Conservation (phyloP, 2,797 vertebrate species). For the Chanos chanos region DNA sequence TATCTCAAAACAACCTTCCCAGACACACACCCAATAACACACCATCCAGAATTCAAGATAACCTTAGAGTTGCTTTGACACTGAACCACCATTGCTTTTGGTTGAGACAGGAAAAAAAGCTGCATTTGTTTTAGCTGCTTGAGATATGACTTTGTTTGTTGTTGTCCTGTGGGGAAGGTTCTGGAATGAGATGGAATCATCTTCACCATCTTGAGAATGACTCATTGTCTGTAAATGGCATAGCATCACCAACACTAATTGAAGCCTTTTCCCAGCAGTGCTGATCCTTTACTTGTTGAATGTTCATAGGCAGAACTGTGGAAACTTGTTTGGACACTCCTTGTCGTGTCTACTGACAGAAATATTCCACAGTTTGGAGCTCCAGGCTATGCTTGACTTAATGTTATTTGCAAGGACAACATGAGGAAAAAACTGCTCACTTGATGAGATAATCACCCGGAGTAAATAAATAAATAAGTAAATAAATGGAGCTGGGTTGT, state of each 20-base stretch:
- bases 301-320: slow-evolving; percentile 36
- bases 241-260: slow-evolving; percentile 32
- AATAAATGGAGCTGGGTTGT: not conserved
- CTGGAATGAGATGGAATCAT: not conserved
- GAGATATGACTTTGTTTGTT: not conserved
- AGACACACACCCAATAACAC: too few species aligned
- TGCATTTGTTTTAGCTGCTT: too few species aligned
- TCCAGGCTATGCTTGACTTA: not conserved
- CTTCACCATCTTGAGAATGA: slow-evolving; percentile 43
- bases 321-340: slow-evolving; percentile 26
- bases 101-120: too few species aligned
- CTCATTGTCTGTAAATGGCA: slow-evolving; percentile 52
- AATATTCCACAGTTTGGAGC: not conserved
- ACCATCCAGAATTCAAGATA: too few species aligned
- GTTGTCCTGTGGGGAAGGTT: not conserved
- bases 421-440: too few species aligned
- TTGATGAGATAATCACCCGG: not conserved
- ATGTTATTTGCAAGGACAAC: too few species aligned
- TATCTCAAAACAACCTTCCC: too few species aligned
- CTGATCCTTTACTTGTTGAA: slow-evolving; percentile 36
- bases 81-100: too few species aligned
- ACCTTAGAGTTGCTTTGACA: too few species aligned
- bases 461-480: too few species aligned
- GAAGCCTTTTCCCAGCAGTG: slow-evolving; percentile 57
- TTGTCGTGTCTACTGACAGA: not conserved